A percentile compares a stretch with the other conserved stretches of the same genome.
These are phyloP conservation scores for Drosophila repletoides DNA, from an alignment of 1,140 invertebrate species.

Conservation along the genomic window DNA sequence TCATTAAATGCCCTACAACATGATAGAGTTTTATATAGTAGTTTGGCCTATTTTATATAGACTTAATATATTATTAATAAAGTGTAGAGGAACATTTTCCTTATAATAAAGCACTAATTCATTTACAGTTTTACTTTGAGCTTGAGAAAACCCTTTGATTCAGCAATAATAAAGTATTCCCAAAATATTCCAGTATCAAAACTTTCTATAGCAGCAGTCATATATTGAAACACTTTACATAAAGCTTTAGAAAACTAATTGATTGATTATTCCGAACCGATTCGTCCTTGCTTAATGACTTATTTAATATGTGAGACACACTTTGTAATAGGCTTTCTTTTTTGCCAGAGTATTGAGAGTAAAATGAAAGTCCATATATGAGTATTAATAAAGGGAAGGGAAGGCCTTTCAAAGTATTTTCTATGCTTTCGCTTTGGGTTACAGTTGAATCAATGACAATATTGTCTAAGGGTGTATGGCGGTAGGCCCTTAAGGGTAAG, in stretches of 20 bases:
- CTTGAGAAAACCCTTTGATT: too few species aligned
- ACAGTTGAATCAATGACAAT: slow-evolving; percentile 42
- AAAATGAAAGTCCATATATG: slow-evolving; percentile 1
- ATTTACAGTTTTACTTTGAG: too few species aligned
- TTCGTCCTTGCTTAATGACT: too few species aligned
- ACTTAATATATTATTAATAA: too few species aligned
- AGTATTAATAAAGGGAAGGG: slow-evolving; percentile 1
- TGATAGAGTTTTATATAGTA: too few species aligned
- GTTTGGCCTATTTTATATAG: too few species aligned
- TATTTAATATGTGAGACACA: not conserved
- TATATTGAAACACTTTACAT: not conserved
- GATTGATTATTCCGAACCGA: too few species aligned
- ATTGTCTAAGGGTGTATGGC: slow-evolving; percentile 28
- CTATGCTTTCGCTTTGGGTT: slow-evolving; percentile 28
- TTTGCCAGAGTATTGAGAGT: not conserved
- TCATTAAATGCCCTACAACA: too few species aligned
- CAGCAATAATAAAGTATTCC: too few species aligned
- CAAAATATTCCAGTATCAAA: too few species aligned
- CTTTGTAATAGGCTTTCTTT: too few species aligned
- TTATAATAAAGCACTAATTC: too few species aligned
- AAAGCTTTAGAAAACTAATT: not conserved
- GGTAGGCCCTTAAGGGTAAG: not conserved
- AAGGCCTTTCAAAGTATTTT: slow-evolving; percentile 19
- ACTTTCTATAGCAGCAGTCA: not conserved
- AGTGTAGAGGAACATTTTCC: not conserved